Evolutionary conservation across 2,797 vertebrate genomes (phyloP).

Genomic region (Chloroceryle amazona): DNA sequence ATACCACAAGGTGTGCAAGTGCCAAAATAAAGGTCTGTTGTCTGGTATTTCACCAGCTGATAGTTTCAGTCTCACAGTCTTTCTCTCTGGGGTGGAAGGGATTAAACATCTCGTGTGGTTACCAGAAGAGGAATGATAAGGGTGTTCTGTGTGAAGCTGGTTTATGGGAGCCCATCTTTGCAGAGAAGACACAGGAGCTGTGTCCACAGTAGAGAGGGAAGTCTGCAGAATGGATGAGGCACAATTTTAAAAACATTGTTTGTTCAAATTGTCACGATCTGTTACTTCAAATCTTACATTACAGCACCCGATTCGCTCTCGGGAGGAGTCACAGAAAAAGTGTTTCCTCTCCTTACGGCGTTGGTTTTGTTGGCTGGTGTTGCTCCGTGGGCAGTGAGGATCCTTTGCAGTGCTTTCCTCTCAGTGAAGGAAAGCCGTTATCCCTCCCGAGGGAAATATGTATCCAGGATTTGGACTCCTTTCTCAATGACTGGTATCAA

Average conservation of each 20-base stretch:
- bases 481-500: neutral
- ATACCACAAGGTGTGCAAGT: rapidly evolving
- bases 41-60: neutral
- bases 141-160: neutral
- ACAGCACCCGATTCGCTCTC: no score
- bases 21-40: neutral
- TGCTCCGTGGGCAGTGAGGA: neutral
- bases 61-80: neutral
- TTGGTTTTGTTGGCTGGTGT: neutral
- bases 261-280: neutral
- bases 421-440: neutral
- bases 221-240: neutral
- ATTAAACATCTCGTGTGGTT: neutral
- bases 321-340: neutral
- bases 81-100: neutral
- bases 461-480: neutral
- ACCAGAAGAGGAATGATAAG: neutral
- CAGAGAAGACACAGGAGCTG: neutral
- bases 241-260: rapidly evolving
- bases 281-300: neutral
- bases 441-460: neutral
- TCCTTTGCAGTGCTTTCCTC: neutral
- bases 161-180: neutral
- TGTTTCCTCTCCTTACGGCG: neutral
- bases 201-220: neutral